Conservation (phyloP, 2,113 vertebrate genomes). For the Urocitellus parryii region DNA sequence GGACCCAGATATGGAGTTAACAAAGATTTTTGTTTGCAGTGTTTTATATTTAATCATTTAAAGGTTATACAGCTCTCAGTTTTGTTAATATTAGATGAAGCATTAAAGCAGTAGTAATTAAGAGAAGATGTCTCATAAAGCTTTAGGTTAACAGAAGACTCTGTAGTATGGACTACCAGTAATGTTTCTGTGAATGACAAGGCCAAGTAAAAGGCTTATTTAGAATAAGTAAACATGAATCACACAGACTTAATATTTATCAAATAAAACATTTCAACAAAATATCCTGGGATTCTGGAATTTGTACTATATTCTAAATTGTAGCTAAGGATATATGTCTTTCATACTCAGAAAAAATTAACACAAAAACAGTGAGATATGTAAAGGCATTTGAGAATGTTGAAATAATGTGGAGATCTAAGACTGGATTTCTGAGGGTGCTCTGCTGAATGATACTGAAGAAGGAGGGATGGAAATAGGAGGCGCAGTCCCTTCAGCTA, state of each 20-base stretch:
- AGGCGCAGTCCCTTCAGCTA: background rate
- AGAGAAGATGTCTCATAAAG: background rate
- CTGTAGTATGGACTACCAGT: background rate
- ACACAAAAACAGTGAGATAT: background rate
- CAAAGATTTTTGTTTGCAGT: constrained; percentile 40
- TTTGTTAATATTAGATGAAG: background rate
- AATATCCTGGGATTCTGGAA: background rate
- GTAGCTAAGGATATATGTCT: background rate
- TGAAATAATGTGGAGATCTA: background rate
- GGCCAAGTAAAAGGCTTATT: background rate
- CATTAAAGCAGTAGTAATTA: background rate
- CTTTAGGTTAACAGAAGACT: background rate
- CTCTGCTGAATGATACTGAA: background rate
- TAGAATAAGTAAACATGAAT: constrained; percentile 41
- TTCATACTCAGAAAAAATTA: background rate
- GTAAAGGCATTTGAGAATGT: background rate
- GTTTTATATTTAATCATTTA: background rate
- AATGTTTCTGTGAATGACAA: background rate
- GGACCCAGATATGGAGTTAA: background rate
- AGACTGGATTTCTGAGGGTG: background rate
- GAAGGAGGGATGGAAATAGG: constrained; percentile 6
- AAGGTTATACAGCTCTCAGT: background rate
- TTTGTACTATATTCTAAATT: background rate
- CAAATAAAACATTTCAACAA: background rate
- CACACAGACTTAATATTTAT: background rate